Conservation (phyloP, 2,888 invertebrate species). For the Dascillus cervinus region DNA sequence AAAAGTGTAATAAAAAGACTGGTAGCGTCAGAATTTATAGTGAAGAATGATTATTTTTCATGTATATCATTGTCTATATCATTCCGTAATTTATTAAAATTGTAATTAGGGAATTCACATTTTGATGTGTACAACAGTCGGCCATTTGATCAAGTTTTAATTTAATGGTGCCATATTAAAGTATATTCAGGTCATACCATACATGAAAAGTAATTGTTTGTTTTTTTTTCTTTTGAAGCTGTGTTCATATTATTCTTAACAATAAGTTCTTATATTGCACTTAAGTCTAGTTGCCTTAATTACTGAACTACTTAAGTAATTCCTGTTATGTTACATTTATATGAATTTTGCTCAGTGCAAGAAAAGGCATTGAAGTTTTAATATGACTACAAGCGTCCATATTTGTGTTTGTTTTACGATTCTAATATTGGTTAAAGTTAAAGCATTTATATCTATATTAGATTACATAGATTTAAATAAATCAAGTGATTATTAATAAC, state of each 20-base stretch:
- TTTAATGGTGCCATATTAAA: not conserved
- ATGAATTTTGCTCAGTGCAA: not conserved
- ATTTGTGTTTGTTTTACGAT: conserved; percentile 23
- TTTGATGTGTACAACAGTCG: too few species aligned
- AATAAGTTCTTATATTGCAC: not conserved
- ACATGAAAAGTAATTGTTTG: conserved; percentile 9
- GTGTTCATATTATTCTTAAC: not conserved
- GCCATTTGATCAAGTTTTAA: too few species aligned
- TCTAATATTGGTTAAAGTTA: conserved; percentile 24
- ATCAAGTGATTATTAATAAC: conserved; percentile 8
- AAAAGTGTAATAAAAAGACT: not conserved
- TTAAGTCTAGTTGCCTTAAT: not conserved
- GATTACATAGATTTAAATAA: conserved; percentile 23
- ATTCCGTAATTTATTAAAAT: conserved; percentile 4
- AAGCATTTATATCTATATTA: conserved; percentile 23
- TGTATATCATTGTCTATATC: conserved; percentile 12
- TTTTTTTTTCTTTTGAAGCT: not conserved
- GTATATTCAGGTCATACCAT: conserved; percentile 2
- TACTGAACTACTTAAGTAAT: not conserved
- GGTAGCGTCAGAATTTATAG: not conserved
- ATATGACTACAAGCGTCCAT: conserved; percentile 20
- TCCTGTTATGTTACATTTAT: not conserved
- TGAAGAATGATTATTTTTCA: conserved; percentile 12
- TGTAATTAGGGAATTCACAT: not conserved
- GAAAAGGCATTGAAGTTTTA: conserved; percentile 1